These are phyloP conservation scores for Tetragonisca angustula DNA, from an alignment of 2,888 invertebrate genomes.

Conservation along the genomic window DNA sequence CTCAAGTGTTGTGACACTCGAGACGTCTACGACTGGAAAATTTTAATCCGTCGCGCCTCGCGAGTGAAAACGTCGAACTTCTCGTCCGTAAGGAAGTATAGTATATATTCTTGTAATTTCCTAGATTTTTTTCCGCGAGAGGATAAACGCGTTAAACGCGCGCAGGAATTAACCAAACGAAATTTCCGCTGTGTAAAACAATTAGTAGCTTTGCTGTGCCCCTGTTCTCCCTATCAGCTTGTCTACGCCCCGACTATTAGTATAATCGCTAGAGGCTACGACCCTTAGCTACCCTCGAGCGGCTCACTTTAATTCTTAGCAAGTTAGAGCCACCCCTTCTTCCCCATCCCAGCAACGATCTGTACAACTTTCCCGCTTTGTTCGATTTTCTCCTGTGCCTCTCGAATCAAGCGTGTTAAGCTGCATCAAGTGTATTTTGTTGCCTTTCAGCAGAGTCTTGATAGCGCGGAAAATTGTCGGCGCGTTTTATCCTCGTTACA, in stretches of 20 bases:
- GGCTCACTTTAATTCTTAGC: conserved; percentile 81
- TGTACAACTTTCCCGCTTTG: conserved; percentile 65
- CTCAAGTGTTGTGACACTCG: background rate
- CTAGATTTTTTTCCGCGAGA: conserved; percentile 50
- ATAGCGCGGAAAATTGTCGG: background rate
- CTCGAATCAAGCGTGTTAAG: conserved; percentile 17
- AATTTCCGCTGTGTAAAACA: conserved; percentile 78
- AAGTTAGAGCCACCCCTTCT: conserved; percentile 75
- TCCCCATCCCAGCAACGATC: conserved; percentile 49
- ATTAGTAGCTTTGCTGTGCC: conserved; percentile 76
- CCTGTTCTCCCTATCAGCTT: conserved; percentile 73
- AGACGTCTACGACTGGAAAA: too few species aligned
- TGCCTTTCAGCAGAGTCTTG: background rate
- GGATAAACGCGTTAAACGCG: conserved; percentile 53
- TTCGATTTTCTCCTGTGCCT: conserved; percentile 42
- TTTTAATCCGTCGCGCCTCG: background rate
- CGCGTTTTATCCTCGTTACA: background rate
- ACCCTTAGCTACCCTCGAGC: conserved; percentile 75
- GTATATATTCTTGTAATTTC: conserved; percentile 5
- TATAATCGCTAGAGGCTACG: conserved; percentile 80
- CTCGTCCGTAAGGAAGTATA: background rate
- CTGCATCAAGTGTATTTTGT: conserved; percentile 17
- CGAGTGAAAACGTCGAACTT: background rate
- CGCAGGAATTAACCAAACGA: conserved; percentile 63
- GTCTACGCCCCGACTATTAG: conserved; percentile 82